A percentile compares a stretch with the other conserved stretches of the same genome.
phyloP scores from a whole-genome alignment of 2,113 vertebrate species.

The Probosciger aterrimus region DNA sequence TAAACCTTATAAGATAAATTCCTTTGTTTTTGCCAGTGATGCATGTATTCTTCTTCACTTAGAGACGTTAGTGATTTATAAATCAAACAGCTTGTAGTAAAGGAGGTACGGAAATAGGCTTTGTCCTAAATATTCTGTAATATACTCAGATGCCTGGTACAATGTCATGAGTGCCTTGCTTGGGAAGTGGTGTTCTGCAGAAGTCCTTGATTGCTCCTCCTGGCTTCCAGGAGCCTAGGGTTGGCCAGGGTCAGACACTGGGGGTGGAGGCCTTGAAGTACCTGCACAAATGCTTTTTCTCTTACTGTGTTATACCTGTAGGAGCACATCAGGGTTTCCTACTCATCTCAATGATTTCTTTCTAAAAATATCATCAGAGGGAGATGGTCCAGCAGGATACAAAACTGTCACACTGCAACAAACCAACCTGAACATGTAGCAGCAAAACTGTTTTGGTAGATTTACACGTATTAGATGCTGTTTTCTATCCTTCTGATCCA shows the following conservation, averaged over 20 bases:
- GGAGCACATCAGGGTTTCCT: not conserved
- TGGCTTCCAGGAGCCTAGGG: rapidly evolving
- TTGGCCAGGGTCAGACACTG: not conserved
- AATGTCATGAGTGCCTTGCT: not conserved
- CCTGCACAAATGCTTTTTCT: not conserved
- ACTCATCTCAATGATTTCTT: not conserved
- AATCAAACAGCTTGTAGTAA: not conserved
- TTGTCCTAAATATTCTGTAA: not conserved
- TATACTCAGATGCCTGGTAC: not conserved
- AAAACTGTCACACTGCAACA: not conserved
- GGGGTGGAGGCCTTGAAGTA: too few species aligned
- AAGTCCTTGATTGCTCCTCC: not conserved
- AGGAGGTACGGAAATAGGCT: not conserved
- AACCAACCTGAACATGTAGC: not conserved
- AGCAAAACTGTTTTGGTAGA: not conserved
- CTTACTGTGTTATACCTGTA: not conserved
- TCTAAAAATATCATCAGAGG: not conserved
- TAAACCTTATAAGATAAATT: not conserved
- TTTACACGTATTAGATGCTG: not conserved
- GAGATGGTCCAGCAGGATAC: not conserved
- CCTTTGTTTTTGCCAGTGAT: not conserved
- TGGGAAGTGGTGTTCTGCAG: not conserved
- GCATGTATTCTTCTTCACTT: not conserved
- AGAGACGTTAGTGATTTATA: not conserved
- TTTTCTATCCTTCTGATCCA: not conserved